Percentiles rank a stretch among this genome's conserved stretches.
Conservation (phyloP, 2,113 vertebrate genomes). For the Gymnarchus niloticus region DNA sequence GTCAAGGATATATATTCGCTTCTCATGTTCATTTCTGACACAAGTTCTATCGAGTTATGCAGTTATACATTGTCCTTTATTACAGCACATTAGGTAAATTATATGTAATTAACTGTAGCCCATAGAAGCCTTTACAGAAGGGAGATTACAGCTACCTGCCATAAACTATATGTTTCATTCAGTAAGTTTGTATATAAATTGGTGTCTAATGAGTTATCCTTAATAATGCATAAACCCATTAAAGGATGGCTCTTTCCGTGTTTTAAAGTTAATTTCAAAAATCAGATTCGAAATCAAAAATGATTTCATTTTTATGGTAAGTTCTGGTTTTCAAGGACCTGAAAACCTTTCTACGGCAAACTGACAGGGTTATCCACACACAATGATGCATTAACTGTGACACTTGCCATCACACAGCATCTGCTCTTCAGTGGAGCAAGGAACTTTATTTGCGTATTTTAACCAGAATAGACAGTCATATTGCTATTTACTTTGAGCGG, state of each 20-base stretch:
- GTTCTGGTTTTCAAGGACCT: neutral
- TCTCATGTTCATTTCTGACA: neutral
- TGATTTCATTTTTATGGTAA: neutral
- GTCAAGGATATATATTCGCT: neutral
- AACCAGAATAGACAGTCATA: neutral
- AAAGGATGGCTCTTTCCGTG: neutral
- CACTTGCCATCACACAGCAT: too few relatives aligned
- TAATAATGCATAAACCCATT: neutral
- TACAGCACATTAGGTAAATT: neutral
- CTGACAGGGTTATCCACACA: neutral
- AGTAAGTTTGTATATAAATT: neutral
- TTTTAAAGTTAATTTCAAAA: neutral
- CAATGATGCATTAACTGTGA: too few relatives aligned
- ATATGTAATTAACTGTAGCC: neutral
- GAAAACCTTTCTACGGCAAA: neutral
- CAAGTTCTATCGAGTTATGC: neutral
- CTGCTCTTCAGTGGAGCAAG: too few relatives aligned
- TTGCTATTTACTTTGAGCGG: neutral
- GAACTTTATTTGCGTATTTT: too few relatives aligned
- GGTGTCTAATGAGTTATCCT: neutral
- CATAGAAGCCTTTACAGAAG: neutral
- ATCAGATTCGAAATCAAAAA: neutral
- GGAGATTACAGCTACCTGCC: neutral
- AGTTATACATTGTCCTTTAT: neutral
- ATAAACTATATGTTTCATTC: neutral